Base-by-base conservation (phyloP, 2,888 invertebrate genomes). In the Limenitis camilla region DNA sequence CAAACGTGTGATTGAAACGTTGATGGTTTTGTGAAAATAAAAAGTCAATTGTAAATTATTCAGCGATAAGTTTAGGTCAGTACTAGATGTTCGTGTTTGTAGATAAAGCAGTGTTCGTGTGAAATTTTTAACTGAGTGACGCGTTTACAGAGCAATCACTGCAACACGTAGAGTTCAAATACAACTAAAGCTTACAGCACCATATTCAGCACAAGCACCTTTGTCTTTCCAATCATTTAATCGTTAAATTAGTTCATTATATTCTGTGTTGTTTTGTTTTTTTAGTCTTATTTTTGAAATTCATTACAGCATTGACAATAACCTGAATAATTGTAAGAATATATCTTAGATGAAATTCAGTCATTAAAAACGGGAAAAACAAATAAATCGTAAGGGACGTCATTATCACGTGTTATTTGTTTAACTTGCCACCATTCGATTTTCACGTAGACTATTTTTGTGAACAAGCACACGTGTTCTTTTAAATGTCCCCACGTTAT, bases 151-250 rank as follows among this genome's bases (percentile, higher is more conserved):
- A 71, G 71, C 72, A 70, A 71, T 76, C 76, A 78, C 76, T 69
- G 72, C 61, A 60, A 65, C 68, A 69, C 66, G 60, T 59, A 63
- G 60, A 66, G 56, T 63, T 67, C 64, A 62, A 54, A 58, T 60
- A 56, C 53, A 64, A 68, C 70, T 72, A 70, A 67, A 60, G 60
- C 63, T 60, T 68, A 46, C 40, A 56, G 74, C 76, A 76, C 73
- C 31, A 11, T 49, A 45, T 40, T 40, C 9, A 40, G 55, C 68
- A 72, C 69, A 66, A 71, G 74, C 72, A 74, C 66, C 67, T 69
- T 67, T 77, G 75, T 85, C 86, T 86, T 84, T 87, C 85, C 84
- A 83, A 84, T 82, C 19, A 53, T 40, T 43, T 48, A 38, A 39
- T 7, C 33, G 11, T 19, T 19, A 19, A 19, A 19, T 19, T 19